A percentile compares a stretch with the other conserved stretches of the same genome.
Evolutionary conservation across 2,113 vertebrate genomes (phyloP).

Genomic region (Macroglossus sobrinus): DNA sequence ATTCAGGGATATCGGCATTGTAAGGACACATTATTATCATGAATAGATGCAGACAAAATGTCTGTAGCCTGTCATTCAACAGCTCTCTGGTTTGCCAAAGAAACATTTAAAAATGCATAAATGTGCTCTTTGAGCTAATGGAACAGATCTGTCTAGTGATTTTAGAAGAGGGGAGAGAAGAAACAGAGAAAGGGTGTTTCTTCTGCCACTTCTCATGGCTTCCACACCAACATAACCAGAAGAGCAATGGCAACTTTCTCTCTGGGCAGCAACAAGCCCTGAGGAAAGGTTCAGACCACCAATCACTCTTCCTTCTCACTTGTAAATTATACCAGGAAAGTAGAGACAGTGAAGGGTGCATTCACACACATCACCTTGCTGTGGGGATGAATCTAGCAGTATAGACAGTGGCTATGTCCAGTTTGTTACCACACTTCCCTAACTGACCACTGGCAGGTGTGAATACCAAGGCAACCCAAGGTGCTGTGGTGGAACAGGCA

Average conservation of each 20-base stretch:
- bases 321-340: not conserved
- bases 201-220: not conserved
- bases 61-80: not conserved
- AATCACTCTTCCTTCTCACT: not conserved
- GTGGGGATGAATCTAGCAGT: not conserved
- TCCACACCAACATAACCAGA: not conserved
- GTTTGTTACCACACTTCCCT: not conserved
- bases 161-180: not conserved
- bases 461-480: not conserved
- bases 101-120: slow-evolving; percentile 53
- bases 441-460: not conserved
- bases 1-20: not conserved
- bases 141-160: not conserved
- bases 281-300: not conserved
- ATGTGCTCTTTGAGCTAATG: slow-evolving; percentile 16
- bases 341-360: not conserved
- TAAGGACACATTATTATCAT: not conserved
- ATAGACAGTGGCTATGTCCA: not conserved
- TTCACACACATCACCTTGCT: not conserved
- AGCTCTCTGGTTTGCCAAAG: slow-evolving; percentile 26
- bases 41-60: slow-evolving; percentile 7
- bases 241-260: not conserved
- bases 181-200: not conserved
- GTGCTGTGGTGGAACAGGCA: not conserved
- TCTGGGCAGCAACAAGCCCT: not conserved